These are phyloP conservation scores for Stegana nigrithorax DNA, from an alignment of 2,888 invertebrate genomes.

Conservation along the genomic window DNA sequence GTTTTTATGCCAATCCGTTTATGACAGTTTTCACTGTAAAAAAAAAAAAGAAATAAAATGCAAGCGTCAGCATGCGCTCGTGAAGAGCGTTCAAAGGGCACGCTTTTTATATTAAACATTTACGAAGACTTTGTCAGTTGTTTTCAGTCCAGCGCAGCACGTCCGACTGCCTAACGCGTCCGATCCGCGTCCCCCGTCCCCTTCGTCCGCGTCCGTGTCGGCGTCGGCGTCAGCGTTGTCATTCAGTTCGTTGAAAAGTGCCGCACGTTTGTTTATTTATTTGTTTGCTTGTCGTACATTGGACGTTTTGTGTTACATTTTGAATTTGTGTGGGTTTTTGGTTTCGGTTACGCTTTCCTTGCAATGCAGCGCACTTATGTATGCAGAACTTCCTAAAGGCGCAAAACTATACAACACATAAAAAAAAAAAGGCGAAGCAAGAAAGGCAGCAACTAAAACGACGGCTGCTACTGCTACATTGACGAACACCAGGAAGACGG, in stretches of 20 bases:
- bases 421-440: neutral
- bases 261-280: constrained; percentile 46
- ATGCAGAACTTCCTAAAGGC: constrained; percentile 15
- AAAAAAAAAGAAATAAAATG: constrained; percentile 10
- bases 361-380: constrained; percentile 12
- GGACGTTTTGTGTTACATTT: constrained; percentile 58
- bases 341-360: constrained; percentile 25
- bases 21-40: no score
- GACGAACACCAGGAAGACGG: no score
- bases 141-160: neutral
- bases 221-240: no score
- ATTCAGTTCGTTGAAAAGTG: no score
- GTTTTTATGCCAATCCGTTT: no score
- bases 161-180: constrained; percentile 9
- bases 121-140: constrained; percentile 27
- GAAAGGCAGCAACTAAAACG: neutral
- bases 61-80: constrained; percentile 44
- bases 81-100: constrained; percentile 58
- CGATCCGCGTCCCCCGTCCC: neutral
- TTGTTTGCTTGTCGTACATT: constrained; percentile 51
- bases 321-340: constrained; percentile 42
- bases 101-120: constrained; percentile 60
- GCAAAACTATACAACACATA: neutral
- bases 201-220: no score
- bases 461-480: no score